Base-by-base conservation (phyloP, 2,888 invertebrate genomes). In the Lycocerus yunnanus region DNA sequence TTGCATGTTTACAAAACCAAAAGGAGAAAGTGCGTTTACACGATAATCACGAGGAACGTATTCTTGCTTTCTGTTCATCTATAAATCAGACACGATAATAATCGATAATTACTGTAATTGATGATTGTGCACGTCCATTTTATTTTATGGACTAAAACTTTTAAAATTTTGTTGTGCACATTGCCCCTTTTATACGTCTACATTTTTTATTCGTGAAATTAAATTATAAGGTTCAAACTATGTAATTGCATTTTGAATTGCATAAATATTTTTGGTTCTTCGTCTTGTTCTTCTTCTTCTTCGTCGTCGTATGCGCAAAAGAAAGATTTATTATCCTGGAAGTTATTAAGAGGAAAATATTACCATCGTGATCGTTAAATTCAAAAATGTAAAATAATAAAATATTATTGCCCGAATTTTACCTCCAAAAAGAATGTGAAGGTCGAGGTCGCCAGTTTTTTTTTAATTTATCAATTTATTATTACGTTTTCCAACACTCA, bases 41-140 rank as follows among this genome's bases (percentile, higher is more conserved):
- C 18, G 67, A 27, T 24, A 66, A 72, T 72, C 67, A 43, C 65
- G 61, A 20, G 20, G 15, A 67, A 27, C 65, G 65, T 66, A 24
- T 66, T 72, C 66, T 21, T 16, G 15, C 60, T 66, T 72, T 71
- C 61, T 68, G 59, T 27, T 60, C 18, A 24, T 27, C 67, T 69
- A 77, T 67, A 72, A 69, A 73, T 77, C 76, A 75, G 73, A 71
- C 75, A 72, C 74, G 75, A 78, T 72, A 73, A 77, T 77, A 71
- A 65, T 75, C 73, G 59, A 72, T 76, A 78, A 78, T 78, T 78
- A 75, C 77, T 61, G 72, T 78, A 78, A 78, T 77, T 76, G 75
- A 73, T 74, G 77, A 74, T 76, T 73, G 72, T 71, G 74, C 76
- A 69, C 68, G 75, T 73, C 73, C 70, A 68, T 75, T 74, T 76